These are phyloP conservation scores for Elgaria multicarinata DNA, from an alignment of 2,113 vertebrate genomes.

Conservation along the genomic window DNA sequence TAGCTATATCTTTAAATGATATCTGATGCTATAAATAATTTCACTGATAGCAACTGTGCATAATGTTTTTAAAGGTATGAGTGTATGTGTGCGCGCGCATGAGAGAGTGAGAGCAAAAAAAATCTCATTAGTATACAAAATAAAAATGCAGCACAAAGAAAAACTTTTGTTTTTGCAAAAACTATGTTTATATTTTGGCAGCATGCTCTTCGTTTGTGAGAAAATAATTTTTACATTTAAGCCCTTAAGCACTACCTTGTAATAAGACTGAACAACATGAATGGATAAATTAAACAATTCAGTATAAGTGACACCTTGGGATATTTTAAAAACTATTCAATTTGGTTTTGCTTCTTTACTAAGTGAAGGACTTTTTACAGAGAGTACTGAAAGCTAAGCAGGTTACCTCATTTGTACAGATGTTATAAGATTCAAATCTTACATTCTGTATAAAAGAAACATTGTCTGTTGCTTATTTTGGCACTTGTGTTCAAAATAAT, in stretches of 20 bases:
- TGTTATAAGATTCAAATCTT: not conserved
- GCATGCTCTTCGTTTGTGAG: slow-evolving; percentile 7
- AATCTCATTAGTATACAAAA: slow-evolving; percentile 62
- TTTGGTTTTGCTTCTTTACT: slow-evolving; percentile 23
- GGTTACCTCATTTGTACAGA: not conserved
- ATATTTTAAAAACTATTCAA: slow-evolving; percentile 29
- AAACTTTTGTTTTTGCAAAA: slow-evolving; percentile 52
- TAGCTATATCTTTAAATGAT: slow-evolving; percentile 81
- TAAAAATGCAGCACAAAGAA: slow-evolving; percentile 50
- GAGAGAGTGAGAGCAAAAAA: slow-evolving; percentile 57
- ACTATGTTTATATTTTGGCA: slow-evolving; percentile 57
- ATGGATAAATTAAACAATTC: slow-evolving; percentile 44
- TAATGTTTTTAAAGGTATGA: slow-evolving; percentile 18
- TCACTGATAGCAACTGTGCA: slow-evolving; percentile 61
- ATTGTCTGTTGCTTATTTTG: slow-evolving; percentile 4
- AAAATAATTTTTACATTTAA: slow-evolving; percentile 51
- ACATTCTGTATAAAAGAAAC: slow-evolving; percentile 30
- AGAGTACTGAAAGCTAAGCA: not conserved
- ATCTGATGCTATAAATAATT: slow-evolving; percentile 81
- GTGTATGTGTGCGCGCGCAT: slow-evolving; percentile 2
- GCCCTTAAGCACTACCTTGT: slow-evolving; percentile 54
- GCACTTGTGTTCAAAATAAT: slow-evolving; percentile 45
- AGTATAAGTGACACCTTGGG: slow-evolving; percentile 48
- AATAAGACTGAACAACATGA: slow-evolving; percentile 12
- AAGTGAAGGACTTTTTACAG: slow-evolving; percentile 10